These are phyloP conservation scores for Megaptera novaeangliae DNA, from an alignment of 2,113 vertebrate species.

Conservation along the genomic window DNA sequence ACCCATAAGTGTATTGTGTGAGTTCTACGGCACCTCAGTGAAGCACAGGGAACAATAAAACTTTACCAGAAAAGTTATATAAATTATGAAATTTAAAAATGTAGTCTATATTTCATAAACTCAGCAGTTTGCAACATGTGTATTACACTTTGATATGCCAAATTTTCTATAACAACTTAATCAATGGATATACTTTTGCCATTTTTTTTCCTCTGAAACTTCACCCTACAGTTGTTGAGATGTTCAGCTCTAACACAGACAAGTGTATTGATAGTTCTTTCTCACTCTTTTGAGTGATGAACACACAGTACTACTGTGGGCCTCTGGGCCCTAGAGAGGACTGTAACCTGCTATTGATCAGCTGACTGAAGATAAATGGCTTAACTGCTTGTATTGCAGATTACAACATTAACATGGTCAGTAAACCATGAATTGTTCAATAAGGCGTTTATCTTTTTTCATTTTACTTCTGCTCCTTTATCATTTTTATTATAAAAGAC, in stretches of 20 bases:
- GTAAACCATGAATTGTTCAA: constrained; percentile 88
- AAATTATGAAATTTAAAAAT: constrained; percentile 66
- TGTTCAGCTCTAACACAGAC: constrained; percentile 47
- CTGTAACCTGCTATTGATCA: constrained; percentile 87
- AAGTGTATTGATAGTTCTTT: constrained; percentile 68
- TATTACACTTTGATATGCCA: constrained; percentile 59
- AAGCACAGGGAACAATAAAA: constrained; percentile 40
- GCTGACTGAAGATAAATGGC: constrained; percentile 86
- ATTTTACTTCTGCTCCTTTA: constrained; percentile 82
- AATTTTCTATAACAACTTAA: constrained; percentile 55
- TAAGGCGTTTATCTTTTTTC: constrained; percentile 86
- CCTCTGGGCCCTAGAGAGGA: constrained; percentile 79
- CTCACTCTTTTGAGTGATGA: constrained; percentile 74
- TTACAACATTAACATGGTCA: constrained; percentile 88
- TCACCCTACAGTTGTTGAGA: constrained; percentile 51
- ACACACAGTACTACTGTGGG: constrained; percentile 68
- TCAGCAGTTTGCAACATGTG: constrained; percentile 57
- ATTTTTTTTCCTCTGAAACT: constrained; percentile 68
- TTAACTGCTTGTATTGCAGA: constrained; percentile 85
- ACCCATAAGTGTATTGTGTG: neutral
- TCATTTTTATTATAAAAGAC: constrained; percentile 83
- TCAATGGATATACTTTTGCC: constrained; percentile 66
- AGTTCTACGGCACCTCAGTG: neutral
- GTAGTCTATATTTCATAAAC: constrained; percentile 58
- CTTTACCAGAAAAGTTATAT: constrained; percentile 45